Evolutionary conservation across 2,113 vertebrate genomes (phyloP).

Genomic region (Edolisoma coerulescens): DNA sequence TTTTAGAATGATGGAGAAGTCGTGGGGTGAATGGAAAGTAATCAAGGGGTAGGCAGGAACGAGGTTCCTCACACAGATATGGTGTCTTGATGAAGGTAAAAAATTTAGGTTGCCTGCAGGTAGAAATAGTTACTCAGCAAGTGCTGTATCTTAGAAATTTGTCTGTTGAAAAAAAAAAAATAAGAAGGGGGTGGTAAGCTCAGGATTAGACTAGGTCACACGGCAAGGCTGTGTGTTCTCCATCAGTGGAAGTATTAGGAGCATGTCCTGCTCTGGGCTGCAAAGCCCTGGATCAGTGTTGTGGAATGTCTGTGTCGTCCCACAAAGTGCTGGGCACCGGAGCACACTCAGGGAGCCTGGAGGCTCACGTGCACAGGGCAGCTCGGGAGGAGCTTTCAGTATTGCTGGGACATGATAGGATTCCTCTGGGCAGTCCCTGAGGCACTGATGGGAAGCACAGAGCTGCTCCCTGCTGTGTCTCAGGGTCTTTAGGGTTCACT

Average conservation of each 20-base stretch:
- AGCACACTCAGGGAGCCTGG: background rate
- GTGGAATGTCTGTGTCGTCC: background rate
- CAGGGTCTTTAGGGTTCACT: accelerated
- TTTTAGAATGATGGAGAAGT: background rate
- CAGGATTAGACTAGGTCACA: background rate
- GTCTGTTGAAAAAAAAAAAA: background rate
- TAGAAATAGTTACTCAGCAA: conserved; percentile 4
- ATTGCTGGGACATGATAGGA: background rate
- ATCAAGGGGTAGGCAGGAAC: background rate
- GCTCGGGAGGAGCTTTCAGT: background rate
- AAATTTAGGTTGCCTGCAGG: background rate
- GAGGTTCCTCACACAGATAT: background rate
- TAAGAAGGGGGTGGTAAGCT: background rate
- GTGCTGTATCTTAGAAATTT: conserved; percentile 9
- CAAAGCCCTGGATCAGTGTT: background rate
- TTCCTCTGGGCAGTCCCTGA: background rate
- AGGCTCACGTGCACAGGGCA: background rate
- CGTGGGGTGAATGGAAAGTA: background rate
- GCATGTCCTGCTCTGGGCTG: background rate
- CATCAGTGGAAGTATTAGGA: background rate
- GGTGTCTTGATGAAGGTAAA: conserved; percentile 10
- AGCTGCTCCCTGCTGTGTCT: background rate
- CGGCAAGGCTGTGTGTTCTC: background rate
- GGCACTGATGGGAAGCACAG: accelerated
- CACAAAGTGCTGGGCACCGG: background rate